phyloP scores from a whole-genome alignment of 2,113 vertebrate genomes.

The Phocoena phocoena region DNA sequence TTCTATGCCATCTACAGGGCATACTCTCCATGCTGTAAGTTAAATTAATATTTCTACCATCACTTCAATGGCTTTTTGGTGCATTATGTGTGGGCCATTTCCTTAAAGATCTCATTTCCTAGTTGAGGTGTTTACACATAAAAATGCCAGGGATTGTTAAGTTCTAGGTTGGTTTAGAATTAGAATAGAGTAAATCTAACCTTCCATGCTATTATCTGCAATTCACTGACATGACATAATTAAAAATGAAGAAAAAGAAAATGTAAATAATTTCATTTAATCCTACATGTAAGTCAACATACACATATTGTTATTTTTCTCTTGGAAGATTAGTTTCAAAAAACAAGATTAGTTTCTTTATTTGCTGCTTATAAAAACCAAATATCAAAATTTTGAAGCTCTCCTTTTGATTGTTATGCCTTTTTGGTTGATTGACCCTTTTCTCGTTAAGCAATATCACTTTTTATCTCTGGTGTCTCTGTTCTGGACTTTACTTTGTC shows the following conservation, averaged over 20 bases:
- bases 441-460: neutral
- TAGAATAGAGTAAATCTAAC: neutral
- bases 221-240: neutral
- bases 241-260: slow-evolving; percentile 9
- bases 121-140: neutral
- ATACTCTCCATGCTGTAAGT: neutral
- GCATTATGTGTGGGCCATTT: neutral
- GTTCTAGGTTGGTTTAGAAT: neutral
- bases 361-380: slow-evolving; percentile 17
- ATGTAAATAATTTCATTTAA: neutral
- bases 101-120: neutral
- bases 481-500: neutral
- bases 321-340: neutral
- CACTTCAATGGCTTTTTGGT: neutral
- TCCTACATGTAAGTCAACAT: neutral
- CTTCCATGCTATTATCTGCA: neutral
- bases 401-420: neutral
- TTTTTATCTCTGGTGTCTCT: neutral
- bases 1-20: neutral
- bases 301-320: neutral
- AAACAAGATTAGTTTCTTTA: neutral
- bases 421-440: neutral
- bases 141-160: neutral
- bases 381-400: neutral
- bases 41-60: neutral